Percentiles rank a stretch among this genome's conserved stretches.
Conservation (phyloP, 2,113 vertebrate species). For the Irena cyanogastra region DNA sequence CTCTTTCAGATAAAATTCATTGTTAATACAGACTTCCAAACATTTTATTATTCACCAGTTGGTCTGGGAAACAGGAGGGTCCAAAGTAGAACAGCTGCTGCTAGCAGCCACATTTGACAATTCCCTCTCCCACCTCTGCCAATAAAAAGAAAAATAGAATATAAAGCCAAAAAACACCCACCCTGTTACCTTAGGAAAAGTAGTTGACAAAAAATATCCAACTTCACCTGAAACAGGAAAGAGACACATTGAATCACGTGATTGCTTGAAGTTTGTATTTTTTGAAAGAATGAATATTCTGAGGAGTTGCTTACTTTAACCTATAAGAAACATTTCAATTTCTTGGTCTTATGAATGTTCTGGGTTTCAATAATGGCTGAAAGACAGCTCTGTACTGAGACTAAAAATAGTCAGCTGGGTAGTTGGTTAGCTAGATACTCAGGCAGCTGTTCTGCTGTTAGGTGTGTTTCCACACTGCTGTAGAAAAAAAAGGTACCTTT, state of each 20-base stretch:
- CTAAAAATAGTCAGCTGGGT: not conserved
- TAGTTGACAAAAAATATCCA: not conserved
- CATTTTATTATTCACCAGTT: not conserved
- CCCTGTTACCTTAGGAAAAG: not conserved
- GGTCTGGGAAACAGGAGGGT: not conserved
- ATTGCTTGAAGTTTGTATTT: not conserved
- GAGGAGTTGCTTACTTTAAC: not conserved
- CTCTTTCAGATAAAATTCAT: not conserved
- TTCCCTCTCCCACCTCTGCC: not conserved
- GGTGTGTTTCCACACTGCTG: not conserved
- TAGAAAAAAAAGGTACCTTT: not conserved
- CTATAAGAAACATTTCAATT: not conserved
- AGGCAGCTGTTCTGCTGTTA: not conserved
- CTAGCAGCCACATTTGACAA: not conserved
- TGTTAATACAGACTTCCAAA: not conserved
- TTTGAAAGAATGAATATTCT: not conserved
- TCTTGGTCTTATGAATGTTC: not conserved
- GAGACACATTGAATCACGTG: fast-evolving
- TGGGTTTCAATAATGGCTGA: not conserved
- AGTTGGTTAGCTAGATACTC: not conserved
- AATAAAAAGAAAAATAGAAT: not conserved
- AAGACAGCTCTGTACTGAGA: not conserved
- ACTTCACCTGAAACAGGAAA: not conserved
- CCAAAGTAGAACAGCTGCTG: not conserved
- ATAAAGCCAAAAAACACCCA: not conserved